Evolutionary conservation across 2,113 vertebrate genomes (phyloP), one percentile per base, ranked within the genome.

Genomic region (Saimiri boliviensis): DNA sequence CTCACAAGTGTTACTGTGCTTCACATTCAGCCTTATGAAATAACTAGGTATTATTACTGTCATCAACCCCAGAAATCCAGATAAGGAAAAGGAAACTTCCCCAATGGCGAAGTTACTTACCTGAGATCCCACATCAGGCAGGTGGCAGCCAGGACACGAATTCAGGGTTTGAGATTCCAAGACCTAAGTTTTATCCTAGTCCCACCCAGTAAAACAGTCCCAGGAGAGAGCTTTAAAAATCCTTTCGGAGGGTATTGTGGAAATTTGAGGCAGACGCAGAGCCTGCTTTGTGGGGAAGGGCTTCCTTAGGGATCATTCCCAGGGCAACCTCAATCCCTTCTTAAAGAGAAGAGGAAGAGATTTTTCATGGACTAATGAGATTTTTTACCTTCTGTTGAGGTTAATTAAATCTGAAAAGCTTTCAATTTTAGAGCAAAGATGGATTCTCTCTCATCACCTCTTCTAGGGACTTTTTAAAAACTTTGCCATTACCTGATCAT

Each of bases 331-430:
- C 82, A 93, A 70, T 14, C 42, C 37, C 58, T 10, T 70, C 58
- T 87, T 52, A 74, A 96, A 37, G 8, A 86, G 47, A 93, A 73
- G 83, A 60, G 30, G 47, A 73, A 94, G 68, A 95, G 86, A 86
- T 88, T 94, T 93, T 82, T 52, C 58, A 92, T 23, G 49, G 32
- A 42, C 40, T 88, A 92, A 92, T 89, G 81, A 70, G 77, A 89
- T 90, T 94, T 86, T 86, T 77, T 71, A 90, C 82, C 52, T 90
- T 86, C 42, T 32, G 30, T 94, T 94, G 86, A 76, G 86, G 70
- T 96, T 70, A 87, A 87, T 94, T 96, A 89, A 86, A 74, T 85
- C 91, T 56, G 21, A 96, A 89, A 96, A 68, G 8, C 60, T 96
- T 97, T 89, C 66, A 25, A 49, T 81, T 95, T 90, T 82, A 95